Conservation (phyloP, 2,113 vertebrate species). For the Ornithorhynchus anatinus region DNA sequence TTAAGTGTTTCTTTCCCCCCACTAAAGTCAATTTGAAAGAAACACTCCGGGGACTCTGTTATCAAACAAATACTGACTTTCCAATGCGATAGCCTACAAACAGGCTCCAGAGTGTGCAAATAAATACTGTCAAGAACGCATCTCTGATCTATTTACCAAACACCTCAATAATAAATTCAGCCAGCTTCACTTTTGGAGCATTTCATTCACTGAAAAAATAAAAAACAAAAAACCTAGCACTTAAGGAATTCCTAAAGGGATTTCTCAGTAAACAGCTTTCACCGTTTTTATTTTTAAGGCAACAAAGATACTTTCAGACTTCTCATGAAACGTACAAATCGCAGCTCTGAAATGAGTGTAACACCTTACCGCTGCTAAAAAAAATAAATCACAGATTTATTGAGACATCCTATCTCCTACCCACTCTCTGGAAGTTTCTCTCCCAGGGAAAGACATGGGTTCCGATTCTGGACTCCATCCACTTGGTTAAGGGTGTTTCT, state of each 20-base stretch:
- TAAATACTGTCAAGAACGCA: slow-evolving; percentile 19
- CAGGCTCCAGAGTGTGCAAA: neutral
- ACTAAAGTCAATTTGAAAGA: slow-evolving; percentile 29
- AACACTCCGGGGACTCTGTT: slow-evolving; percentile 17
- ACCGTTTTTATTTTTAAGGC: slow-evolving; percentile 36
- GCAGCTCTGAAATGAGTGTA: slow-evolving; percentile 49
- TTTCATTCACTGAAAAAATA: slow-evolving; percentile 50
- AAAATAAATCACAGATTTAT: too few relatives aligned
- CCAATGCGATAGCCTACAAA: slow-evolving; percentile 17
- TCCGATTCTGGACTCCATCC: too few relatives aligned
- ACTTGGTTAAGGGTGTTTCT: too few relatives aligned
- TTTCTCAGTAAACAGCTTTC: slow-evolving; percentile 55
- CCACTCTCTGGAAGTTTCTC: too few relatives aligned
- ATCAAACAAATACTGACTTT: slow-evolving; percentile 12
- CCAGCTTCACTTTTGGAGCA: slow-evolving; percentile 45
- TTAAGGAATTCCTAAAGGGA: slow-evolving; percentile 52
- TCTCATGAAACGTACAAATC: slow-evolving; percentile 36
- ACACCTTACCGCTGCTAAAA: too few relatives aligned
- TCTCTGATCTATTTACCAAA: slow-evolving; percentile 26
- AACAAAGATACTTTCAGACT: slow-evolving; percentile 36
- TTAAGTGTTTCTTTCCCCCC: slow-evolving; percentile 8
- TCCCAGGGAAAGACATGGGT: too few relatives aligned
- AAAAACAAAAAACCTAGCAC: too few relatives aligned
- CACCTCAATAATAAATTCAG: slow-evolving; percentile 33
- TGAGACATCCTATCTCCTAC: too few relatives aligned